Evolutionary conservation across 2,888 invertebrate genomes (phyloP).

Genomic region (Gisinianus flammeolus): DNA sequence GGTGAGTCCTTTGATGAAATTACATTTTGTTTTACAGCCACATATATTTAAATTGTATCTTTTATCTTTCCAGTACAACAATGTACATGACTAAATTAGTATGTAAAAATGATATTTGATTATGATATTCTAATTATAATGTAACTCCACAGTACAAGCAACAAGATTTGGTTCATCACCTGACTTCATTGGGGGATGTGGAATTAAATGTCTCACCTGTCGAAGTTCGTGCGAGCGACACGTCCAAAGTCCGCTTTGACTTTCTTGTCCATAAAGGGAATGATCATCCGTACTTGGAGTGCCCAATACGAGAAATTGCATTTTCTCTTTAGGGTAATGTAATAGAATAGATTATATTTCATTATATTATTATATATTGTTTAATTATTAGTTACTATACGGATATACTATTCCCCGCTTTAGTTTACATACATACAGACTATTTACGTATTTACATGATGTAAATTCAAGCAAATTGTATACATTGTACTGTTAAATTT

Average conservation of each 20-base stretch:
- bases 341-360: too few species aligned
- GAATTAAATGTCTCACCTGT: constrained; percentile 25
- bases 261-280: constrained; percentile 30
- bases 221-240: background rate
- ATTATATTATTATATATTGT: too few species aligned
- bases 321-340: background rate
- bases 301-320: constrained; percentile 24
- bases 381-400: too few species aligned
- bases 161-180: constrained; percentile 14
- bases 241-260: background rate
- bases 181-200: constrained; percentile 19
- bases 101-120: too few species aligned
- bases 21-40: background rate
- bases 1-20: constrained; percentile 3
- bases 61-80: too few species aligned
- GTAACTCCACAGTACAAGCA: constrained; percentile 19
- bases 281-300: constrained; percentile 30
- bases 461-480: too few species aligned
- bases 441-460: too few species aligned
- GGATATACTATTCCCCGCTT: too few species aligned
- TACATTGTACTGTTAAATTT: too few species aligned
- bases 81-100: too few species aligned
- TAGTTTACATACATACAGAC: too few species aligned
- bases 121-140: too few species aligned
- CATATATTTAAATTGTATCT: background rate